Conservation (phyloP, 92 coral and sea anemone genomes). For the Epizoanthus ramosus region DNA sequence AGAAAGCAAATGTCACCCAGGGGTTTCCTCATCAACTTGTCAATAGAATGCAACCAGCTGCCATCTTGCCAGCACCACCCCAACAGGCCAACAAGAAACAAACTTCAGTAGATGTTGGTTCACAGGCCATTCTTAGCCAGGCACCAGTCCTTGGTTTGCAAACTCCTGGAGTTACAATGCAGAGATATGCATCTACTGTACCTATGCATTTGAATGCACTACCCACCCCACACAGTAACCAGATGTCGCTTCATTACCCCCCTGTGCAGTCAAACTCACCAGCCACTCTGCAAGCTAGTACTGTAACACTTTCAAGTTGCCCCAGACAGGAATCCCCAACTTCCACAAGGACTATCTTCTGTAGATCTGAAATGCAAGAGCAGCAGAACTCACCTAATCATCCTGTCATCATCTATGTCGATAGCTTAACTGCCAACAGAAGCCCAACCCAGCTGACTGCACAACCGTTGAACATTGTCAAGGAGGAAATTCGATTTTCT, state of each 20-base stretch:
- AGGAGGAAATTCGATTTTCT: slow-evolving; percentile 21
- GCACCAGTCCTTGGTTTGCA: background rate
- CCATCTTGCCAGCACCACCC: slow-evolving; percentile 4
- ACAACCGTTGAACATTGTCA: background rate
- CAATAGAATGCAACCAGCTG: background rate
- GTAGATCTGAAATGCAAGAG: background rate
- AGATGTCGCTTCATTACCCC: slow-evolving; percentile 6
- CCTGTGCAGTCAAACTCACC: slow-evolving; percentile 17
- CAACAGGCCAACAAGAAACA: slow-evolving; percentile 4
- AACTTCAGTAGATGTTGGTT: slow-evolving; percentile 40
- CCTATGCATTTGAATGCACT: slow-evolving; percentile 28
- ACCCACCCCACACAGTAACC: slow-evolving; percentile 14
- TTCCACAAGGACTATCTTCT: background rate
- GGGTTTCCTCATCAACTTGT: background rate
- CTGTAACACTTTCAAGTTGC: slow-evolving; percentile 24
- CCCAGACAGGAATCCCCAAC: slow-evolving; percentile 28
- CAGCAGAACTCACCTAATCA: slow-evolving; percentile 15
- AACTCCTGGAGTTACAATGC: slow-evolving; percentile 3
- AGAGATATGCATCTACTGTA: slow-evolving; percentile 21
- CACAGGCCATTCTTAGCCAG: slow-evolving; percentile 34
- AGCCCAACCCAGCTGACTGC: background rate
- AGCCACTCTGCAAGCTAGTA: background rate
- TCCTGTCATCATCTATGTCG: slow-evolving; percentile 33
- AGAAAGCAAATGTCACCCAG: slow-evolving; percentile 6
- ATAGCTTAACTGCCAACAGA: slow-evolving; percentile 16